These are phyloP conservation scores for Eospalax fontanierii DNA, from an alignment of 2,797 vertebrate species.

Conservation along the genomic window DNA sequence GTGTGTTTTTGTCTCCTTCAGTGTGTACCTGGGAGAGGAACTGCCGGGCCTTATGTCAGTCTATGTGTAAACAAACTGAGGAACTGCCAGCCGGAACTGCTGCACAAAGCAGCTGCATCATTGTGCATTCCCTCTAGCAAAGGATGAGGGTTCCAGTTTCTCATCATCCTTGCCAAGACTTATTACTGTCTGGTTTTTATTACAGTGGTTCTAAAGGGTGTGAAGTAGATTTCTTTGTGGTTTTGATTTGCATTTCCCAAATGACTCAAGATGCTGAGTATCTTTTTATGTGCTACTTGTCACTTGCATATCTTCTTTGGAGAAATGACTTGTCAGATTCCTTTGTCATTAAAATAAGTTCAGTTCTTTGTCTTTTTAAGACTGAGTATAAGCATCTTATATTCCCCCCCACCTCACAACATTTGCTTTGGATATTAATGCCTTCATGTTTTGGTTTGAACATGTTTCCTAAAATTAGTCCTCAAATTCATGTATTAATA, in stretches of 20 bases:
- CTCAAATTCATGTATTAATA: background rate
- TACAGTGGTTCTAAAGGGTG: background rate
- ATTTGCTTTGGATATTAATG: background rate
- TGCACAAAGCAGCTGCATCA: slow-evolving; percentile 11
- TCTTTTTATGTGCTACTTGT: background rate
- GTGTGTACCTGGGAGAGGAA: background rate
- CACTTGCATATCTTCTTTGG: background rate
- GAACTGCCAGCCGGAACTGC: background rate
- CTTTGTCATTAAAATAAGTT: slow-evolving; percentile 14
- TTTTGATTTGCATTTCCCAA: slow-evolving; percentile 27
- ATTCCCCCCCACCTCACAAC: background rate
- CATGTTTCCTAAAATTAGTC: too few relatives aligned
- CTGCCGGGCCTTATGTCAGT: background rate
- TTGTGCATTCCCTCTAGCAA: background rate
- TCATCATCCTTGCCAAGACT: background rate
- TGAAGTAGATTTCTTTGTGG: slow-evolving; percentile 8
- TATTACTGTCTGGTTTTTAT: slow-evolving; percentile 23
- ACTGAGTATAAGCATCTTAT: background rate
- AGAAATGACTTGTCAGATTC: slow-evolving; percentile 16
- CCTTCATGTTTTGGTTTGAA: background rate
- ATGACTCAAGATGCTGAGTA: background rate
- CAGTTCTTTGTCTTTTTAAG: background rate
- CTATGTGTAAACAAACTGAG: background rate
- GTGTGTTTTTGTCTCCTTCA: background rate
- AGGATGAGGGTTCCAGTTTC: background rate